Base-by-base conservation (phyloP, 2,113 vertebrate species). In the Chrysemys picta region DNA sequence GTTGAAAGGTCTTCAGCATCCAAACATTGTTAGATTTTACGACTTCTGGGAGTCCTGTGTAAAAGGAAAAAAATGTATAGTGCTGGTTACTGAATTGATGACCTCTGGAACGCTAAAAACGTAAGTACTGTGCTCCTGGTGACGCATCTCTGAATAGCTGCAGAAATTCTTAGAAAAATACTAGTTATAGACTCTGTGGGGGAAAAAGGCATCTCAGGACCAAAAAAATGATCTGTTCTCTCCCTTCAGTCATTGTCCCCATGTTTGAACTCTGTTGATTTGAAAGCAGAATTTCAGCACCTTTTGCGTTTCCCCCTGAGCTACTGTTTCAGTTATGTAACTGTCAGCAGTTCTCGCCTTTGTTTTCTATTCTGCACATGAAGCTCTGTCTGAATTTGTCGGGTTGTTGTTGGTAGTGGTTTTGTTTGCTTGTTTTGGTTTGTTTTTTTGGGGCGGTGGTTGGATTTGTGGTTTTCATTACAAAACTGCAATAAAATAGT, bases 91-190 rank as follows among this genome's bases (percentile, higher is more conserved):
- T 0, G 99, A 99, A 97, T 97, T 99, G 52, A 99, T 99, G 99
- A 99, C 99, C 83, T 99, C 99, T 56, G 99, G 99, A 96, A 99
- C 99, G 0, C 98, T 99, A 35, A 99, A 99, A 98, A 99, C 99
- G 99, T 99, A 97, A 99, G 99, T 96, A 25, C 72, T 96, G 89
- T 0, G 2, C 91, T 95, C 56, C 84, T 76, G 50, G 80, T 47
- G 31, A 89, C 85, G 38, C 25, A 35, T 38, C 56, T 88, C 91
- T 94, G 80, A 95, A 96, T 96, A 96, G 92, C 54, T 1, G 21
- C 21, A 82, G 89, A 13, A 86, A 93, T 94, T 95, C 95, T 96
- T 96, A 93, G 93, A 85, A 91, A 88, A 97, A 97, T 96, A 90
- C 93, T 90, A 94, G 47, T 95, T 93, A 92, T 16, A 0, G 79